phyloP scores from a whole-genome alignment of 2,113 vertebrate species.

The Catharus minimus region DNA sequence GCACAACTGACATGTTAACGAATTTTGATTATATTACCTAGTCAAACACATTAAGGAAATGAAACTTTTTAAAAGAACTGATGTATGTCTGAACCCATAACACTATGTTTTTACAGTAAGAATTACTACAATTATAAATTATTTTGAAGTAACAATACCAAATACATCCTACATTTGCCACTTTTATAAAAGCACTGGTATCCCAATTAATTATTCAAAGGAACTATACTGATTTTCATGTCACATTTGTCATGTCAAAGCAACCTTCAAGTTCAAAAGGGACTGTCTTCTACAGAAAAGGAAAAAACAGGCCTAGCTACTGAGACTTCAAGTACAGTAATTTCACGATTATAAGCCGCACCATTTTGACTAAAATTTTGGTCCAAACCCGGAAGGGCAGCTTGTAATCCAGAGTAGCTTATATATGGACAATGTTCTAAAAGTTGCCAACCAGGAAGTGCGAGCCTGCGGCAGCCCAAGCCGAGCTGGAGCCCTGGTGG shows the following conservation, averaged over 20 bases:
- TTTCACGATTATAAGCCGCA: no score
- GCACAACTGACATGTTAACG: neutral
- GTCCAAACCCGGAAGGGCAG: no score
- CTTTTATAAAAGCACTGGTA: neutral
- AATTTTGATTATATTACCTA: neutral
- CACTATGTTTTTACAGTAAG: neutral
- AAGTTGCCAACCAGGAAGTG: no score
- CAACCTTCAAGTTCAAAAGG: neutral
- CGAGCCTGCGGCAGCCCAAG: no score
- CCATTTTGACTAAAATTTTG: no score
- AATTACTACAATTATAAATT: neutral
- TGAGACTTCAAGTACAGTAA: neutral
- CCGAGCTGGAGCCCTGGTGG: no score
- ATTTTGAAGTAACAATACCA: neutral
- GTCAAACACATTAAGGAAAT: neutral
- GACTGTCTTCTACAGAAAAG: neutral
- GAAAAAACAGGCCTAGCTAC: neutral
- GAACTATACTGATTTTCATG: neutral
- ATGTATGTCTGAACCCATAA: rapidly evolving
- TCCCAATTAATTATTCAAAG: neutral
- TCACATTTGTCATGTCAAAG: neutral
- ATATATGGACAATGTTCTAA: no score
- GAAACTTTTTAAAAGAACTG: neutral
- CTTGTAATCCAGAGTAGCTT: no score
- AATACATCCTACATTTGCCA: neutral